phyloP scores from a whole-genome alignment of 2,113 vertebrate species.

The Hypomesus transpacificus region DNA sequence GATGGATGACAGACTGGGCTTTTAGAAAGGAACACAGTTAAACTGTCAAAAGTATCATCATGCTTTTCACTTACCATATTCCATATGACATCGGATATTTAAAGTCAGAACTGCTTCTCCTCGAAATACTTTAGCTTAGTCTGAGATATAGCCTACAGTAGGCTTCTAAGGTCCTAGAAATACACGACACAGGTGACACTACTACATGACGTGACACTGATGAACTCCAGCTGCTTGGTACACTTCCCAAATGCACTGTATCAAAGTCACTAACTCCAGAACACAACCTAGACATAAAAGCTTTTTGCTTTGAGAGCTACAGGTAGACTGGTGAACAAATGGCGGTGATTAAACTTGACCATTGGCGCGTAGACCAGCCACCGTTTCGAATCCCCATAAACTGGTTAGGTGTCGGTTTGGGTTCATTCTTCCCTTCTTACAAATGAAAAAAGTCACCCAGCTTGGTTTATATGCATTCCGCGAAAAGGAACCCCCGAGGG shows the following conservation, averaged over 20 bases:
- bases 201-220: neutral
- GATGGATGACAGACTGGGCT: too few relatives aligned
- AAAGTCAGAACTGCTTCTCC: too few relatives aligned
- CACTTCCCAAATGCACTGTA: neutral
- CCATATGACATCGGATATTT: too few relatives aligned
- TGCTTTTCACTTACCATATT: too few relatives aligned
- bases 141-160: too few relatives aligned
- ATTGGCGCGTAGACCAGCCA: neutral
- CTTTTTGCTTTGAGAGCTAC: neutral
- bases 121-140: too few relatives aligned
- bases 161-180: too few relatives aligned
- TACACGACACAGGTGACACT: too few relatives aligned
- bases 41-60: too few relatives aligned
- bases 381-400: neutral
- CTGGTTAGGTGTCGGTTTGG: neutral
- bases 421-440: constrained; percentile 30
- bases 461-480: constrained; percentile 62
- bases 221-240: neutral
- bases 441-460: constrained; percentile 43
- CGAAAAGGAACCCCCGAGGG: constrained; percentile 39
- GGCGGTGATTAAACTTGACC: too few relatives aligned
- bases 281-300: neutral
- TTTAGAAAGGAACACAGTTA: too few relatives aligned
- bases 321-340: too few relatives aligned
- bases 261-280: neutral